Evolutionary conservation across 2,113 vertebrate species (phyloP), one percentile per base, ranked within the genome.

Genomic region (Hirundichthys speculiger): DNA sequence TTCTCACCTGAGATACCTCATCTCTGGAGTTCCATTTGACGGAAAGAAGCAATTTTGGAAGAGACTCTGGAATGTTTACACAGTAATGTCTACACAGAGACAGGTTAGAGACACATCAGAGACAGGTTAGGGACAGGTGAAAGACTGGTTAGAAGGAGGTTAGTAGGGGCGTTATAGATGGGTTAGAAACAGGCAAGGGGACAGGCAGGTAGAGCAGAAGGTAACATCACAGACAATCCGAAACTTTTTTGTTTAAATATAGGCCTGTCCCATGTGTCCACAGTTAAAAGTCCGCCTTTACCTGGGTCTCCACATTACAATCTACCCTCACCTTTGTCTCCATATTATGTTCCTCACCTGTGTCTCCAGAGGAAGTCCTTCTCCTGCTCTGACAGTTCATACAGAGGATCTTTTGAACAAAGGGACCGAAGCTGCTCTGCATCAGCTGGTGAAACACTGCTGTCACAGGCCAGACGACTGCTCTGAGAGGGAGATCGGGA

Each of bases 11-110:
- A 16, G 95, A 93, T 64, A 96, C 96, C 93, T 98, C 97, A 87
- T 98, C 97, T 92, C 96, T 94, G 70, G 96, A 96, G 90, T 98
- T 98, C 97, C 97, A 98, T 82, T 98, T 98, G 74, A 98, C 96
- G 16, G 96, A 96, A 77, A 98, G 74, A 54, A 98, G 95, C 79
- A 98, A 88, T 78, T 98, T 98, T 11, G 97, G 95, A 39, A 98
- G 94, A 48, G 90, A 91, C 79, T 94, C 93, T 1, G 93, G 93
- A 16, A 94, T 92, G 69, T 93, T 94, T 13, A 93, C 86, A 69
- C 92, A 93, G 84, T 93, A 93, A 80, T 94, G 92, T 64, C 93
- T 94, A 77, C 30, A 71, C 60, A 65, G 18, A 66, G 41, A 80
- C 22, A 57, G 41, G 59, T 18, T 46, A 14, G 6, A 25, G 4